Percentiles rank a stretch among this genome's conserved stretches.
Conservation (phyloP, 2,888 invertebrate genomes). For the Aleiodes alternator region DNA sequence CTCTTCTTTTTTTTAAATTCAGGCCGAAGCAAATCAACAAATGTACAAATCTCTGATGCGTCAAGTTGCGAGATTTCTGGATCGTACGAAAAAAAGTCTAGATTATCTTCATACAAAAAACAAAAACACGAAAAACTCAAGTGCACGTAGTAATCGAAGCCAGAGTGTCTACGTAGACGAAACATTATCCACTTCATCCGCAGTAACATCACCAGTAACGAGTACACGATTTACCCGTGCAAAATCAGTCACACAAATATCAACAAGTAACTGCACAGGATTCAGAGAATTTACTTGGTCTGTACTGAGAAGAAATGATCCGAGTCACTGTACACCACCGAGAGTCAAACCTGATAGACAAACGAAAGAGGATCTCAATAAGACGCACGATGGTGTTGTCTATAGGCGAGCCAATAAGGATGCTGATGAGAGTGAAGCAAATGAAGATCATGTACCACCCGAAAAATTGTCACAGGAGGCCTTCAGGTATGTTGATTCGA, state of each 20-base stretch:
- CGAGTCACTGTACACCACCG: conserved; percentile 61
- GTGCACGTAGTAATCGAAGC: conserved; percentile 75
- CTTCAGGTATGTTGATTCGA: conserved; percentile 72
- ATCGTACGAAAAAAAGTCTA: conserved; percentile 82
- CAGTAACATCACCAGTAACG: conserved; percentile 45
- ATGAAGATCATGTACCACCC: conserved; percentile 77
- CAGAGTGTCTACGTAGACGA: conserved; percentile 76
- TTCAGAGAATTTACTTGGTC: conserved; percentile 80
- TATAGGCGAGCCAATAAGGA: conserved; percentile 71
- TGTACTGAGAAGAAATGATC: conserved; percentile 69
- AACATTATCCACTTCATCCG: conserved; percentile 10
- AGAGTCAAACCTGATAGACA: conserved; percentile 54
- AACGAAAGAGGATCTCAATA: conserved; percentile 56
- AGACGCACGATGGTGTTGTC: conserved; percentile 61
- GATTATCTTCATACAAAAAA: conserved; percentile 76
- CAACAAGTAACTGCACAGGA: conserved; percentile 69
- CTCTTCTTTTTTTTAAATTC: conserved; percentile 54
- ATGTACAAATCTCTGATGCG: conserved; percentile 85
- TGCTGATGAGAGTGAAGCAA: conserved; percentile 59
- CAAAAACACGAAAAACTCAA: conserved; percentile 64
- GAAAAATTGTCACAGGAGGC: conserved; percentile 83
- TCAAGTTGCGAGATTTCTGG: conserved; percentile 83
- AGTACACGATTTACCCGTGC: conserved; percentile 71
- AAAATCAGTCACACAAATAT: conserved; percentile 75
- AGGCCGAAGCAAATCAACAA: conserved; percentile 84